Evolutionary conservation across 1,140 invertebrate genomes (phyloP).

Genomic region (Tetramorium simillimum): DNA sequence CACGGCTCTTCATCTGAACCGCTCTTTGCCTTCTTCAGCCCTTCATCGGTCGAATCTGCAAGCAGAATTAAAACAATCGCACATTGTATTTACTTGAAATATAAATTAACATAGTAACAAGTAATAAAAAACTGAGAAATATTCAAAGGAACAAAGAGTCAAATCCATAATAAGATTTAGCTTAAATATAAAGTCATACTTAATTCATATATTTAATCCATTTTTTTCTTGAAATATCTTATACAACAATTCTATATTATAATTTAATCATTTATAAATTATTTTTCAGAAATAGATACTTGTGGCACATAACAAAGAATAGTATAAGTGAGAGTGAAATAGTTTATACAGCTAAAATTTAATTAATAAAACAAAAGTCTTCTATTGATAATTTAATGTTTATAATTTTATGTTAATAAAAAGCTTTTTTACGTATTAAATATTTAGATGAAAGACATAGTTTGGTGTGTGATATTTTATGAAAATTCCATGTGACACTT

Average conservation of each 20-base stretch:
- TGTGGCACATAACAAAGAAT: not conserved
- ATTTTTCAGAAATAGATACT: not conserved
- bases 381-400: not conserved
- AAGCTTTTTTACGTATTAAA: not conserved
- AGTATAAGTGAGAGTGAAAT: not conserved
- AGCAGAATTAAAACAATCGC: slow-evolving; percentile 29
- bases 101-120: not conserved
- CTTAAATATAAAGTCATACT: not conserved
- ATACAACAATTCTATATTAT: not conserved
- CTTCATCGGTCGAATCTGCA: slow-evolving; percentile 73
- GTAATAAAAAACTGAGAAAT: not conserved
- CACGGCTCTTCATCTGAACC: slow-evolving; percentile 72
- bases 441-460: not conserved
- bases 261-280: not conserved
- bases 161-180: not conserved
- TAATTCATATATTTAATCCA: not conserved
- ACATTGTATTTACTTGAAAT: not conserved
- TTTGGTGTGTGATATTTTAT: not conserved
- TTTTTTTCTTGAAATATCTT: not conserved
- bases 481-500: slow-evolving; percentile 17
- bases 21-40: slow-evolving; percentile 76
- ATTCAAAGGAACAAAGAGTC: not conserved
- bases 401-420: not conserved
- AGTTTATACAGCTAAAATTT: not conserved
- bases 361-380: not conserved